Evolutionary conservation across 2,797 vertebrate genomes (phyloP), one percentile per base, ranked within the genome.

Genomic region (Valencia hispanica): DNA sequence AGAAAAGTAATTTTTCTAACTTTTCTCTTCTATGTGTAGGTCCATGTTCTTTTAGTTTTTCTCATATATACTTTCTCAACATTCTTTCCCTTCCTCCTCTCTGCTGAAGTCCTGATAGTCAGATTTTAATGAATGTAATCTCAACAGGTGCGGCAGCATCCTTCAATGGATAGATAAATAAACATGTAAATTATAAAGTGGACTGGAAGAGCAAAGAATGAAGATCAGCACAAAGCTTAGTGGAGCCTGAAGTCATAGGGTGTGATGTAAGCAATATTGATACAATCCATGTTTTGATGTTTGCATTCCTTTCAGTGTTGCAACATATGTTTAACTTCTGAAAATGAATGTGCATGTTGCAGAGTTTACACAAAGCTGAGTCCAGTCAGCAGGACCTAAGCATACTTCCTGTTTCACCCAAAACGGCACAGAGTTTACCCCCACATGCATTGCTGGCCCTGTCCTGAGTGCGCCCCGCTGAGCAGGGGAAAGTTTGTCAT

Each of bases 81-180:
- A 79, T 76, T 66, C 45, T n/a, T 48, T 27, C n/a, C n/a, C 22
- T 17, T 4, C 32, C 30, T 50, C 32, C 34, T 66, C 61, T 68
- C 53, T 39, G 81, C 68, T 68, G 9, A 79, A 63, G 77, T 82
- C 71, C 77, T 81, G 66, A 86, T 86, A 79, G 82, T 74, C 79
- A 68, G 76, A 83, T 82, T 90, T 88, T 78, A 84, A 90, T 89
- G 91, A 91, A 88, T 88, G 86, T 89, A 83, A 84, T 90, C 74
- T 51, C 70, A 89, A 89, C 84, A 85, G 66, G 48, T 74, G 27
- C 70, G 75, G 68, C 70, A 48, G 72, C 81, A 65, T 87, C 72
- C 78, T 73, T 74, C 79, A 83, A 86, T 77, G 79, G 83, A 84
- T 45, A 69, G 75, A 83, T 1, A 63, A 70, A 81, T n/a, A n/a